Evolutionary conservation across 2,113 vertebrate species (phyloP), one percentile per base, ranked within the genome.

Genomic region (Sturnus vulgaris): DNA sequence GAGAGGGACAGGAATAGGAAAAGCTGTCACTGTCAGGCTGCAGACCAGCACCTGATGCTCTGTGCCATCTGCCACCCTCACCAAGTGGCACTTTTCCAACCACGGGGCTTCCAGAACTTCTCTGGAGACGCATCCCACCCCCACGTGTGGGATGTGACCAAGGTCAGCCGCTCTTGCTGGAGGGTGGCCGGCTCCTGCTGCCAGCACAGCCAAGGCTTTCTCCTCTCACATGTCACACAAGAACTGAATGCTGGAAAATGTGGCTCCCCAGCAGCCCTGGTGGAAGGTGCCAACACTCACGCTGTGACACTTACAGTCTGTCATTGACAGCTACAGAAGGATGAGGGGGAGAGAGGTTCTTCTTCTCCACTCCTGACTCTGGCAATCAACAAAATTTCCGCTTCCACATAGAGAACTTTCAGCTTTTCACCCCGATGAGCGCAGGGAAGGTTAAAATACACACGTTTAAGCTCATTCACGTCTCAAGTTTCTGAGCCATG

Each of bases 141-240:
- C 57, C 68, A 15, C 0, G 0, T 16, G 19, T 40, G 40, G 40
- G 40, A 40, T 40, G 40, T 0, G 4, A 44, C 24, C 53, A 17
- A 69, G 79, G 44, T 42, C 82, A 39, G 69, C n/a, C 0, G 4
- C 33, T 81, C 53, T 60, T 64, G 64, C 39, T 33, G 63, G 37
- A 57, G 47, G 53, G 47, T 4, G 3, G 42, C 70, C 57, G 12
- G 8, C 59, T 63, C 27, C 71, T 64, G 21, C 40, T 49, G 42
- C 11, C 19, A 65, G 31, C 84, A 46, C 50, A 30, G 56, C 44
- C 23, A 75, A 71, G 17, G 28, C 73, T 28, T 28, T 50, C 79
- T 47, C 17, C 22, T 12, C 27, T 71, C 61, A 64, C n/a, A 27
- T 10, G 46, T 31, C 71, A 39, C 49, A 18, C 39, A 35, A 14